phyloP scores from a whole-genome alignment of 2,113 vertebrate genomes.

The Saguinus midas region DNA sequence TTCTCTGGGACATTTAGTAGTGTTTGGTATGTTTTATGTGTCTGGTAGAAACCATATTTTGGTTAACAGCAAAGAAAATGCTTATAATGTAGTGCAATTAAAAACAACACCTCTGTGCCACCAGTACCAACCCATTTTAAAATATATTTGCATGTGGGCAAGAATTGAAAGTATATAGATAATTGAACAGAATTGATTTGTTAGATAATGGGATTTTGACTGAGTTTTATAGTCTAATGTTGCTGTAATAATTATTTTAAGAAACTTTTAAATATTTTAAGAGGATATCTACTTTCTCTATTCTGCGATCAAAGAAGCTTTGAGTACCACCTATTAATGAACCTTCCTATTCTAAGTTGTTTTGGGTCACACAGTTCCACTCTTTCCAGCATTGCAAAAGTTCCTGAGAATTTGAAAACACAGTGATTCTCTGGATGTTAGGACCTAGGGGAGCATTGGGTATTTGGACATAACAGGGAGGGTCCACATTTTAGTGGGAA shows the following conservation, averaged over 20 bases:
- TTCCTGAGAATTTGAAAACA: background rate
- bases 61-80: background rate
- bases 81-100: background rate
- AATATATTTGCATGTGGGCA: conserved; percentile 10
- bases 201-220: background rate
- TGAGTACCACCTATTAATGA: background rate
- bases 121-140: background rate
- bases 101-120: background rate
- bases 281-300: background rate
- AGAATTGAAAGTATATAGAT: background rate
- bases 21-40: background rate
- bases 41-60: background rate
- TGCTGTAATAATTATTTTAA: background rate
- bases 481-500: background rate
- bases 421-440: background rate
- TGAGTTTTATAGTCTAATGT: background rate
- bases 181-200: background rate
- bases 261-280: conserved; percentile 9
- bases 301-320: background rate
- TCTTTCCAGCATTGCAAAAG: background rate
- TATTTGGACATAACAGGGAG: background rate
- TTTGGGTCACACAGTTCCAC: background rate
- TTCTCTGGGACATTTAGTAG: background rate
- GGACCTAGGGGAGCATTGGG: background rate
- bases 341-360: background rate